phyloP scores from a whole-genome alignment of 2,113 vertebrate genomes.

The Aleadryas rufinucha region DNA sequence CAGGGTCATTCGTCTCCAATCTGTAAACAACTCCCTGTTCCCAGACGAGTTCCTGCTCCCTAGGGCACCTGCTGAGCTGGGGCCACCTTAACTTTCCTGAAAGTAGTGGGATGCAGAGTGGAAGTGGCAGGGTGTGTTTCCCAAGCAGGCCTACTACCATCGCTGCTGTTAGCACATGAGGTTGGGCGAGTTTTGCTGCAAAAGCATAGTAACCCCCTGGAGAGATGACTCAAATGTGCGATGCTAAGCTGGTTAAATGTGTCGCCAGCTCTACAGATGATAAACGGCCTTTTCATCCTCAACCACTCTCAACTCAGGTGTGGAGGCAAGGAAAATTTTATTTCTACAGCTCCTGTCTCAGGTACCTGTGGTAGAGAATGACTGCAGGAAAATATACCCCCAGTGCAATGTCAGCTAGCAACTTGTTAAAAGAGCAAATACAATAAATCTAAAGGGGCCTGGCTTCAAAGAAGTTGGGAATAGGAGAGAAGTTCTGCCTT shows the following conservation, averaged over 20 bases:
- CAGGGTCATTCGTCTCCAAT: background rate
- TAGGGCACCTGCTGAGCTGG: background rate
- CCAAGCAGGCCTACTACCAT: background rate
- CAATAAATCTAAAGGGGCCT: background rate
- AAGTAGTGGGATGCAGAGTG: background rate
- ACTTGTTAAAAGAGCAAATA: background rate
- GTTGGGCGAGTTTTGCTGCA: background rate
- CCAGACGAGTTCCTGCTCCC: background rate
- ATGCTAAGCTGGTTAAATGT: background rate
- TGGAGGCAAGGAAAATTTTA: background rate
- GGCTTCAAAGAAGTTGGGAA: background rate
- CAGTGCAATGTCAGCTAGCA: background rate
- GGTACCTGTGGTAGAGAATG: background rate
- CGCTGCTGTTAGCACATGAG: background rate
- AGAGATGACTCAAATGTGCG: background rate
- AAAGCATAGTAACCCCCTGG: background rate
- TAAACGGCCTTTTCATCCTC: background rate
- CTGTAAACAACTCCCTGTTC: background rate
- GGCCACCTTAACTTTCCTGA: background rate
- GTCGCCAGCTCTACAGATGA: background rate
- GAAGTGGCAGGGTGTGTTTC: background rate
- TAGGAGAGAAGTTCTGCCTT: background rate
- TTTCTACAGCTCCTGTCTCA: background rate
- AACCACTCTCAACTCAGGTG: background rate
- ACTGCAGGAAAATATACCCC: background rate